Evolutionary conservation across 2,797 vertebrate genomes (phyloP).

Genomic region (Tokudaia muenninki): DNA sequence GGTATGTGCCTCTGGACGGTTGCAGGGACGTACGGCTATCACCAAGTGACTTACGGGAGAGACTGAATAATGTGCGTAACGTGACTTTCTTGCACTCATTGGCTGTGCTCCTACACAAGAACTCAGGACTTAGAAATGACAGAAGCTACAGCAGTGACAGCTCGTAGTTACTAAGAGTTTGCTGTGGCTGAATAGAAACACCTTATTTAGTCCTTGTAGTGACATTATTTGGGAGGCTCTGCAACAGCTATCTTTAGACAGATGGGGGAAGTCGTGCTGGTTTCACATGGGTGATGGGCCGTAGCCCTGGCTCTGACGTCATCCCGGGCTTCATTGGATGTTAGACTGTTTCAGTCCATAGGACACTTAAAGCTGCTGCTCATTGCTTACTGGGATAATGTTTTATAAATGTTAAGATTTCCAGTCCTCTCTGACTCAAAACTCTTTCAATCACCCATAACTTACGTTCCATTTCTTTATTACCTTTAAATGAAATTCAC

Average conservation of each 20-base stretch:
- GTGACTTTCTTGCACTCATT: background rate
- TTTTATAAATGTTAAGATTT: conserved; percentile 46
- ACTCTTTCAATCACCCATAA: conserved; percentile 53
- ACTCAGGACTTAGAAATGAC: background rate
- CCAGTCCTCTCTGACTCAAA: conserved; percentile 44
- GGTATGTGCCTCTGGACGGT: background rate
- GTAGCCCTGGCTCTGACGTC: background rate
- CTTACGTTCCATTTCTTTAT: conserved; percentile 48
- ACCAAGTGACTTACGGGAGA: background rate
- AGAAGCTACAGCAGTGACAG: background rate
- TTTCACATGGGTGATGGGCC: background rate
- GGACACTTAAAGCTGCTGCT: conserved; percentile 10
- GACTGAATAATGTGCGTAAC: background rate
- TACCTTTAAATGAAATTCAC: conserved; percentile 58
- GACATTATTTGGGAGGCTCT: background rate
- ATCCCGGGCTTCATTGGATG: background rate
- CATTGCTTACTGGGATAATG: background rate
- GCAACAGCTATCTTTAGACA: background rate
- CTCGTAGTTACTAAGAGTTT: conserved; percentile 31
- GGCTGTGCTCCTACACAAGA: background rate
- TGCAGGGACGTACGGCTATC: background rate
- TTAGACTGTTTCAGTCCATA: background rate
- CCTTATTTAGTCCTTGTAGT: background rate
- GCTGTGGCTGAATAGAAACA: background rate
- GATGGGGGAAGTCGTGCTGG: background rate